Base-by-base conservation (phyloP, 2,797 vertebrate genomes). In the Momotus momota region DNA sequence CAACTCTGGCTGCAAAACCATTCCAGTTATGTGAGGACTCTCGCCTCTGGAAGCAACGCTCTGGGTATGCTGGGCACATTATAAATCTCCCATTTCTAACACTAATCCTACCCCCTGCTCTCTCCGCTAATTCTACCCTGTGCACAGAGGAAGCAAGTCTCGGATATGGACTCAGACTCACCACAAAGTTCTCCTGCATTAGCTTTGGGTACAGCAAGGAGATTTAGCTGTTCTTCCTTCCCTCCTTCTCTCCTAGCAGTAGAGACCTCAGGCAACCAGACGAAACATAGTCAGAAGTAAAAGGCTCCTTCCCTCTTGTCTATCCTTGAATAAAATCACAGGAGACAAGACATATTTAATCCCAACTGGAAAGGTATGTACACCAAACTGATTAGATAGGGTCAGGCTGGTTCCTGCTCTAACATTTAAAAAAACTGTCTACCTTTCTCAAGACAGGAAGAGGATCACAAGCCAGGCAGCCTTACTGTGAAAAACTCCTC, bases 301-400 rank as follows among this genome's bases (percentile, higher is more conserved):
- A 77, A 83, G n/a, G 29, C 69, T 89, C 49, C 64, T 91, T 72
- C 67, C 57, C 29, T 89, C 64, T n/a, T 81, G 65, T 74, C 85
- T 95, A 91, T 80, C 87, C 80, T 95, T 94, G 88, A 70, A 72
- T 52, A 64, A 55, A 93, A 78, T 75, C 93, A 66, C 82, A 81
- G 73, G 51, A 94, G 77, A 91, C 87, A 95, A 88, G 84, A 46
- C 54, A 38, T 48, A 48, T 86, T 92, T 92, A 92, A 88, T 93
- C 46, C 80, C 11, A 79, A 45, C 89, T 73, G 62, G 65, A 83
- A 88, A 93, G 88, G 55, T 26, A 29, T 2, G n/a, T 55, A 35
- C 89, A 86, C 51, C 64, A 83, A 90, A 72, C 58, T 88, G 89
- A 84, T 83, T 70, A 88, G 82, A 91, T 33, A 54, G 61, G 61